Evolutionary conservation across 1,140 invertebrate genomes (phyloP).

Genomic region (Cherax quadricarinatus): DNA sequence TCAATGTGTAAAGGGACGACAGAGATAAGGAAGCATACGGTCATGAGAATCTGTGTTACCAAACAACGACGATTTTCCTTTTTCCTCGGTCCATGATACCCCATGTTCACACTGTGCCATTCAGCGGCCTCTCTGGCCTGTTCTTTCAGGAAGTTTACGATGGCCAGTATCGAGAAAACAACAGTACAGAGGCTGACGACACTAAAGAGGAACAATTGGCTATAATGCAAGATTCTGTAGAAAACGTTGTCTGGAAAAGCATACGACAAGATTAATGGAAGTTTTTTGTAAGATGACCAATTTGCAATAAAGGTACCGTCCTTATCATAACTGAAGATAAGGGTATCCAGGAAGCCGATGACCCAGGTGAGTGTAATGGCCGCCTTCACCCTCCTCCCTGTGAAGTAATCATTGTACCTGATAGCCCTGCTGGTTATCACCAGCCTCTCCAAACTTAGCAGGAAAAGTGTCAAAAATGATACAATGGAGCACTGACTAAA

Average conservation of each 20-base stretch:
- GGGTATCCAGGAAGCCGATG: background rate
- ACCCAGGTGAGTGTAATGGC: conserved; percentile 6
- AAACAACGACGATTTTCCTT: conserved; percentile 14
- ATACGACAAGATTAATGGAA: background rate
- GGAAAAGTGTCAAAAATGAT: conserved; percentile 25
- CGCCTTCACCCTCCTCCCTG: background rate
- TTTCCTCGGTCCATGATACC: background rate
- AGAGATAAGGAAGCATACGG: background rate
- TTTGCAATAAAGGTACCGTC: background rate
- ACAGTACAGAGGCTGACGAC: background rate
- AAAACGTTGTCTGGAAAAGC: background rate
- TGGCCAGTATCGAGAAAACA: conserved; percentile 21
- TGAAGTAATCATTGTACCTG: conserved; percentile 32
- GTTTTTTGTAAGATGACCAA: conserved; percentile 7
- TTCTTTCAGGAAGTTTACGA: conserved; percentile 18
- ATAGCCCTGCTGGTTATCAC: conserved; percentile 18
- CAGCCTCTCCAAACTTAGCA: conserved; percentile 38
- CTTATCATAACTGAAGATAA: background rate
- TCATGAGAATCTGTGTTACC: conserved; percentile 9
- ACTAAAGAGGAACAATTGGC: background rate
- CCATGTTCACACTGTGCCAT: conserved; percentile 35
- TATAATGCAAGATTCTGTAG: background rate
- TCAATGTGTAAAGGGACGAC: background rate
- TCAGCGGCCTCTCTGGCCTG: background rate
- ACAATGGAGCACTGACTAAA: background rate